Conservation (phyloP, 2,113 vertebrate genomes). For the Gadus chalcogrammus region DNA sequence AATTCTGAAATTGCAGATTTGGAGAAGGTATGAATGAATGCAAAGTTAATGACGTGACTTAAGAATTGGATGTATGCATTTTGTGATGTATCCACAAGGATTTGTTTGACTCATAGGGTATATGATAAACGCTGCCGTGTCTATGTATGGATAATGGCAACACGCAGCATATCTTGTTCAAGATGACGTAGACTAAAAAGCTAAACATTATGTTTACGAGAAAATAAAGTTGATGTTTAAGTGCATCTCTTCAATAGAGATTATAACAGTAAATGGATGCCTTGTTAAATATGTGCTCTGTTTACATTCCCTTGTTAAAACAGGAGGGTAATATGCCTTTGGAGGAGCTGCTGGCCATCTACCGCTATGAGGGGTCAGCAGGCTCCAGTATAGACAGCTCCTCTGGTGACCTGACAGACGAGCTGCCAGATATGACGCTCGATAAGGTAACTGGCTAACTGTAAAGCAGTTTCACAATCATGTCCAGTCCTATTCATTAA, state of each 20-base stretch:
- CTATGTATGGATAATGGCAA: no score
- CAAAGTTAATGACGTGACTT: not conserved
- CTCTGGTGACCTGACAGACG: conserved; percentile 93
- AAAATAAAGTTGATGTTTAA: no score
- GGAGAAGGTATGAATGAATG: conserved; percentile 81
- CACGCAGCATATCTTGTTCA: no score
- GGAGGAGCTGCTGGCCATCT: conserved; percentile 93
- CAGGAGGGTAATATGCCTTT: conserved; percentile 97
- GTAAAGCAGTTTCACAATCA: not conserved
- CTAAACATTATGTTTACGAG: no score
- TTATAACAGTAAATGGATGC: not conserved
- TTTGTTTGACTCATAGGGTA: no score
- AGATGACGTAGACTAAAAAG: no score
- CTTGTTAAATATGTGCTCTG: not conserved
- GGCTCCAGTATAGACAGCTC: conserved; percentile 90
- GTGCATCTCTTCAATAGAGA: no score
- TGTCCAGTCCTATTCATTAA: not conserved
- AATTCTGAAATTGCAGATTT: conserved; percentile 93
- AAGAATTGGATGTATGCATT: not conserved
- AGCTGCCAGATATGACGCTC: conserved; percentile 96
- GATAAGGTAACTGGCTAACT: conserved; percentile 83
- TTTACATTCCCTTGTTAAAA: conserved; percentile 9
- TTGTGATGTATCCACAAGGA: not conserved
- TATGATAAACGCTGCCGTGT: no score
- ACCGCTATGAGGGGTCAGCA: conserved; percentile 88